Evolutionary conservation across 37 sponge, comb jelly and placozoan genomes (phyloP).

Genomic region (Lycopodina hypogea): DNA sequence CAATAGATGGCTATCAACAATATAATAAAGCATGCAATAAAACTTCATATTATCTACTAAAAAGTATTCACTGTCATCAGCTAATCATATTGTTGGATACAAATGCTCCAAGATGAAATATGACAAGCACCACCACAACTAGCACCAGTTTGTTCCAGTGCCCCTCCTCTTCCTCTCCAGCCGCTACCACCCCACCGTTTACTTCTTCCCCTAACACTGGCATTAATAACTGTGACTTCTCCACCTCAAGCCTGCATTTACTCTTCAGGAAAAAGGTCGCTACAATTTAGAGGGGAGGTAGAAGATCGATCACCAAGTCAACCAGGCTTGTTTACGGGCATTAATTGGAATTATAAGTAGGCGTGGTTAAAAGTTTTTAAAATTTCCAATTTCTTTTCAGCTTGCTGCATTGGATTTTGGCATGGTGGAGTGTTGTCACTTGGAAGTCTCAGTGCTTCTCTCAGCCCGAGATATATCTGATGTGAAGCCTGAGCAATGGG

Average conservation of each 20-base stretch:
- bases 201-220: background rate
- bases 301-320: no score
- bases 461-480: constrained; percentile 4
- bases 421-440: constrained; percentile 57
- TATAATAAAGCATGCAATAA: no score
- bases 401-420: background rate
- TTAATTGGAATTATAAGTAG: constrained; percentile 23
- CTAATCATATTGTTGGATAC: no score
- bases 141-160: constrained; percentile 31
- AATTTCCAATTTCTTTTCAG: background rate
- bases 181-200: background rate
- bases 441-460: constrained; percentile 26
- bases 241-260: no score
- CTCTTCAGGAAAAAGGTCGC: no score
- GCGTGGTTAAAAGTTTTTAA: background rate
- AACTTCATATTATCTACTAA: no score
- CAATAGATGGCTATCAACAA: no score
- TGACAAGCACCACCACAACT: constrained; percentile 55
- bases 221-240: background rate
- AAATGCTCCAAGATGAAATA: constrained; percentile 72
- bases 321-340: background rate
- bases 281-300: no score
- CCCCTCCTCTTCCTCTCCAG: constrained; percentile 1
- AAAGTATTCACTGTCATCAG: no score
- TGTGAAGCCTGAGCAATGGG: constrained; percentile 29